phyloP scores from a whole-genome alignment of 2,797 vertebrate genomes.

The Hephaestus fuliginosus region DNA sequence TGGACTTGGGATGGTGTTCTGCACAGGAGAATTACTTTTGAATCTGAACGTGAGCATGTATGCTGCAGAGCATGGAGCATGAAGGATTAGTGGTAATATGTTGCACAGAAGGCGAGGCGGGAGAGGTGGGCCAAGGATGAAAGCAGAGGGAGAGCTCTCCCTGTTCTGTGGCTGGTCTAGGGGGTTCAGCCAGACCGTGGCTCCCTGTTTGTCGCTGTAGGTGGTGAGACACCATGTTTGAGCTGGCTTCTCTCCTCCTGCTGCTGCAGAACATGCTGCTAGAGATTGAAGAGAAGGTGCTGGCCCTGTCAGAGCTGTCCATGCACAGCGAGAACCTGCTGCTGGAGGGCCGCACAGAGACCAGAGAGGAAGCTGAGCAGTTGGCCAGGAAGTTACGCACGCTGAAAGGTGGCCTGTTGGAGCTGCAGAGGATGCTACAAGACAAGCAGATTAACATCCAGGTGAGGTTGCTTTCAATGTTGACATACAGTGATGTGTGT shows the following conservation, averaged over 20 bases:
- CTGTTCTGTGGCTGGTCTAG: slow-evolving; percentile 52
- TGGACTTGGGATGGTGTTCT: slow-evolving; percentile 36
- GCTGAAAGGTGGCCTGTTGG: slow-evolving; percentile 92
- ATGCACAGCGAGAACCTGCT: slow-evolving; percentile 94
- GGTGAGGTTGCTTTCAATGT: slow-evolving; percentile 83
- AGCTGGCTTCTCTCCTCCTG: slow-evolving; percentile 87
- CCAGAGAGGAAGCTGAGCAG: slow-evolving; percentile 90
- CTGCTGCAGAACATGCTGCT: slow-evolving; percentile 95
- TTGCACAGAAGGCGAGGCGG: slow-evolving; percentile 56
- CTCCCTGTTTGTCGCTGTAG: slow-evolving; percentile 10
- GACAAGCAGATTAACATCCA: slow-evolving; percentile 93
- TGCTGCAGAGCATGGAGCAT: slow-evolving; percentile 64
- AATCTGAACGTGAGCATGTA: slow-evolving; percentile 41
- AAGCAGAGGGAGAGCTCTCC: slow-evolving; percentile 50
- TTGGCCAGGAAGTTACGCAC: slow-evolving; percentile 89
- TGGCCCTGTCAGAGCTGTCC: slow-evolving; percentile 92
- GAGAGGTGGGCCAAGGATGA: slow-evolving; percentile 76
- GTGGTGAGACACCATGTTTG: slow-evolving; percentile 81
- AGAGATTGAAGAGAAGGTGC: slow-evolving; percentile 97
- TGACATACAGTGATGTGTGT: neutral
- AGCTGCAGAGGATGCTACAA: slow-evolving; percentile 94
- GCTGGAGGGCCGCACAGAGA: slow-evolving; percentile 90
- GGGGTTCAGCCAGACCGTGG: slow-evolving; percentile 35
- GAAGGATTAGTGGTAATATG: slow-evolving; percentile 81
- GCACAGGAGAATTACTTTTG: slow-evolving; percentile 31